Evolutionary conservation across 2,888 invertebrate genomes (phyloP), one percentile per base, ranked within the genome.

Genomic region (Tachina lurida): DNA sequence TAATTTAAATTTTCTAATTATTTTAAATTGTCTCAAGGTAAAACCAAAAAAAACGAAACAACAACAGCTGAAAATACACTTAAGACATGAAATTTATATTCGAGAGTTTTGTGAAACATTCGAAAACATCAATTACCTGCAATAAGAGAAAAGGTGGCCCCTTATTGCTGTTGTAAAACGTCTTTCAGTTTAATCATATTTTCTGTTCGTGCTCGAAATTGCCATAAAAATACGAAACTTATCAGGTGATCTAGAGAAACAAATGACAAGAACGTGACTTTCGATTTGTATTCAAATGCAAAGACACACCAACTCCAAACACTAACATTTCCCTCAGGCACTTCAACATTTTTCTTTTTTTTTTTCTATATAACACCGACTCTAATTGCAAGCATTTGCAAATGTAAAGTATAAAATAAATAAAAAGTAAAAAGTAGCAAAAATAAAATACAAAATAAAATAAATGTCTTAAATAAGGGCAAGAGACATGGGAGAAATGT

Each of bases 251-350:
- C 88, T 88, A 86, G 79, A 85, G 87, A 87, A 89, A 90, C 89
- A 90, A 91, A 90, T 91, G 89, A 87, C 88, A 86, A 47, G 77
- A 89, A 90, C 91, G 91, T 90, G 90, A 90, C 89, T 89, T 86
- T 86, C 82, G 88, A 88, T 88, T 87, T 88, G 84, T 84, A 78
- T 76, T 47, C 52, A 65, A 67, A 56, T 75, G n/a, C 9, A 45
- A 45, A 41, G 0, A 31, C n/a, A 60, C 17, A 56, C 67, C 77
- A 60, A 15, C 10, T 39, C 22, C 17, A 2, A 39, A 52, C 15
- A 39, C n/a, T 12, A 52, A 10, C 19, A 45, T 19, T 5, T 62
- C 8, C 10, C 49, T 17, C 17, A 12, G 2, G 5, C 43, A 41
- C 41, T 63, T 10, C 0, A 10, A 7, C 5, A 58, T 2, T 19